These are phyloP conservation scores for Actinopyga echinites DNA, from an alignment of 53 echinoderm and acorn worm genomes.

Conservation along the genomic window DNA sequence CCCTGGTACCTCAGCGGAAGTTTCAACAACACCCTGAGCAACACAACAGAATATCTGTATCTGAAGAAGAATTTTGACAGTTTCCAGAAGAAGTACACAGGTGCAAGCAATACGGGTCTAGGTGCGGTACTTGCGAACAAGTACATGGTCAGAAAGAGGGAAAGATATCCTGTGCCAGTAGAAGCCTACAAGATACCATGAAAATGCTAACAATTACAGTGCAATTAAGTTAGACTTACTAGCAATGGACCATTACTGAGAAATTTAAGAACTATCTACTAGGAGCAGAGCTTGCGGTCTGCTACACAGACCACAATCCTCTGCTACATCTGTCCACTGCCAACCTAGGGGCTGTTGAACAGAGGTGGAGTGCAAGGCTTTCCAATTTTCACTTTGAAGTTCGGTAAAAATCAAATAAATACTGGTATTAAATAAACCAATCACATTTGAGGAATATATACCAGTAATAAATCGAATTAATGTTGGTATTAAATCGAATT, in stretches of 20 bases:
- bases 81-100: too few species aligned
- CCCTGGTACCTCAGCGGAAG: too few species aligned
- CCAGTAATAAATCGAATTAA: too few species aligned
- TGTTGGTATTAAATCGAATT: too few species aligned
- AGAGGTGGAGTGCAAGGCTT: constrained; percentile 48
- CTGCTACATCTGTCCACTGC: constrained; percentile 40
- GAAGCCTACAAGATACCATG: constrained; percentile 32
- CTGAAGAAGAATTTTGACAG: too few species aligned
- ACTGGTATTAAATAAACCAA: too few species aligned
- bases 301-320: constrained; percentile 61
- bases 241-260: constrained; percentile 55
- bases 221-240: constrained; percentile 47
- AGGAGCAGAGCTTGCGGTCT: constrained; percentile 1
- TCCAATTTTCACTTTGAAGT: not conserved
- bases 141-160: not conserved
- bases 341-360: constrained; percentile 58
- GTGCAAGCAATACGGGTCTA: constrained; percentile 47
- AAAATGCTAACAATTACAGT: constrained; percentile 48
- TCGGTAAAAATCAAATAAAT: too few species aligned
- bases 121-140: constrained; percentile 54
- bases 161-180: constrained; percentile 47
- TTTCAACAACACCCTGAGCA: too few species aligned
- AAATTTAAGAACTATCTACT: constrained; percentile 55
- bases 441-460: too few species aligned
- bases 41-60: too few species aligned